phyloP scores from a whole-genome alignment of 2,888 invertebrate species.

The Harmothoe impar region DNA sequence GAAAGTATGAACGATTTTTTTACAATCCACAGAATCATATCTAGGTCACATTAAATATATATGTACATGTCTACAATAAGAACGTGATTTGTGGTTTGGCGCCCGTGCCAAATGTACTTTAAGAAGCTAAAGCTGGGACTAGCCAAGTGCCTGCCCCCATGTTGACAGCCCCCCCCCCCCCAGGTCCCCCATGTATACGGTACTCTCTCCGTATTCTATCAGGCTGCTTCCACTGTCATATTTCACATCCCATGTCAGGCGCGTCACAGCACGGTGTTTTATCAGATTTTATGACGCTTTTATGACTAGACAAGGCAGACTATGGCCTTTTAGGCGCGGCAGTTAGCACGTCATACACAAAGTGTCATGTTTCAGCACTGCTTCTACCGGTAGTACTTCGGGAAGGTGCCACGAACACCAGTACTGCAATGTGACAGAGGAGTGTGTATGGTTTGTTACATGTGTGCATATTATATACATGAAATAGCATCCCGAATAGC shows the following conservation, averaged over 20 bases:
- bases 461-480: too few species aligned
- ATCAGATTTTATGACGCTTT: background rate
- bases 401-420: background rate
- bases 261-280: too few species aligned
- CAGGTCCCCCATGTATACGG: too few species aligned
- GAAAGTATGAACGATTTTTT: too few species aligned
- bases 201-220: too few species aligned
- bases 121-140: too few species aligned
- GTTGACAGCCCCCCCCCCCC: background rate
- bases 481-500: too few species aligned
- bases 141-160: background rate
- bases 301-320: background rate
- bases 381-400: background rate
- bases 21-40: too few species aligned
- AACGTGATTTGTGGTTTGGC: background rate
- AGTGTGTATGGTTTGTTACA: too few species aligned
- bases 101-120: background rate
- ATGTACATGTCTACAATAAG: background rate
- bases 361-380: background rate
- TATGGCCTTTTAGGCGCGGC: background rate
- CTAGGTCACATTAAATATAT: too few species aligned
- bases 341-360: background rate
- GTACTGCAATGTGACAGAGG: background rate
- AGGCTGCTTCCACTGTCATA: too few species aligned
- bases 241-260: too few species aligned